Conservation (phyloP, 2,888 invertebrate genomes). For the Hypercompe scribonia region DNA sequence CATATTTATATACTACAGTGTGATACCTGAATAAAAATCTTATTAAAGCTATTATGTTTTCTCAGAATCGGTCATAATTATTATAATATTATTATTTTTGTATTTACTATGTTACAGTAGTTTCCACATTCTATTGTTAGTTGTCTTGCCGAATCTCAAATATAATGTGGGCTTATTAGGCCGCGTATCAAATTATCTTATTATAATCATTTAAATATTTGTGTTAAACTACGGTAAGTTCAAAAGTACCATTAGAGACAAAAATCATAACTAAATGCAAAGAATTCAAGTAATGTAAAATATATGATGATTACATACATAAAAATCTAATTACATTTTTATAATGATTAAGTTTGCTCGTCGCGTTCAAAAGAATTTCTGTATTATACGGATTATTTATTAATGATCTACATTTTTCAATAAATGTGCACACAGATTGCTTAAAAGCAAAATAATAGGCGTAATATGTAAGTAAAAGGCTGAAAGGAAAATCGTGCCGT, state of each 20-base stretch:
- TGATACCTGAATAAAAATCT: not conserved
- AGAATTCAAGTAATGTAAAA: too few species aligned
- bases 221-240: too few species aligned
- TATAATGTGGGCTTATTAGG: not conserved
- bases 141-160: not conserved
- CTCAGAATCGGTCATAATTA: not conserved
- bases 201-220: too few species aligned
- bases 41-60: not conserved
- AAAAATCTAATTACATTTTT: too few species aligned
- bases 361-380: not conserved
- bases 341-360: not conserved
- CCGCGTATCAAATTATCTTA: not conserved
- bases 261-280: too few species aligned
- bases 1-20: not conserved
- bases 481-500: constrained; percentile 58
- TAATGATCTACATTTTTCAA: constrained; percentile 14
- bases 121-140: not conserved
- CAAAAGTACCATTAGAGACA: too few species aligned
- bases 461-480: constrained; percentile 51
- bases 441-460: constrained; percentile 61
- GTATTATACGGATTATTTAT: not conserved
- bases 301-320: too few species aligned
- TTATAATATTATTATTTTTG: not conserved
- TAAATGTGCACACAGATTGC: constrained; percentile 49
- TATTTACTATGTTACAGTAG: not conserved